These are phyloP conservation scores for Plutomurus gul DNA, from an alignment of 1,140 invertebrate genomes.

Conservation along the genomic window DNA sequence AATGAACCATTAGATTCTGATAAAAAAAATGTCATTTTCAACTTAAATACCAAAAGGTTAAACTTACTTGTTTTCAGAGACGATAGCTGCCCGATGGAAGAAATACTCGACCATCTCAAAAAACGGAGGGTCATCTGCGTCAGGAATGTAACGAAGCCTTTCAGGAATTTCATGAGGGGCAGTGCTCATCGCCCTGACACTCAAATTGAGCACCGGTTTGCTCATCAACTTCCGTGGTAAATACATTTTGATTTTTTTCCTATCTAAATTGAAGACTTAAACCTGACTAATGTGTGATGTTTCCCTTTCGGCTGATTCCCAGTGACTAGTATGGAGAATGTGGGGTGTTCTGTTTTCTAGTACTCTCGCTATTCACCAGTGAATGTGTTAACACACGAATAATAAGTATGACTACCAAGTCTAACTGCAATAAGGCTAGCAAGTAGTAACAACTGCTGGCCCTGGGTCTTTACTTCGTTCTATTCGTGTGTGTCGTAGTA, in stretches of 20 bases:
- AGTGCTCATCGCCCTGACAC: neutral
- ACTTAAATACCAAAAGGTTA: no score
- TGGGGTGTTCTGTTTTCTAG: neutral
- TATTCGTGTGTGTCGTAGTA: no score
- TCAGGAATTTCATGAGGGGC: conserved; percentile 72
- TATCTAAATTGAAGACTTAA: neutral
- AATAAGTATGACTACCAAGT: no score
- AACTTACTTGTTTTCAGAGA: conserved; percentile 47
- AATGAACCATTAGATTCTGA: no score
- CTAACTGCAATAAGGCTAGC: no score
- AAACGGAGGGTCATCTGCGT: conserved; percentile 76
- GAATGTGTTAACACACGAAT: no score
- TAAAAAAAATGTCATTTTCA: no score
- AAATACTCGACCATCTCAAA: conserved; percentile 97
- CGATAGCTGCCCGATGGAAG: conserved; percentile 82
- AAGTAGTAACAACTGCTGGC: no score
- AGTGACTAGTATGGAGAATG: neutral
- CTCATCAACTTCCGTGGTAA: neutral
- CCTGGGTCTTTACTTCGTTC: no score
- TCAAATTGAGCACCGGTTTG: neutral
- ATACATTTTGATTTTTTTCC: neutral
- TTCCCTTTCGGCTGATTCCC: conserved; percentile 1
- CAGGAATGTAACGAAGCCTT: conserved; percentile 77
- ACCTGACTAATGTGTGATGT: neutral
- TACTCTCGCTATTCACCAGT: no score